These are phyloP conservation scores for Trissolcus japonicus DNA, from an alignment of 2,888 invertebrate species.

Conservation along the genomic window DNA sequence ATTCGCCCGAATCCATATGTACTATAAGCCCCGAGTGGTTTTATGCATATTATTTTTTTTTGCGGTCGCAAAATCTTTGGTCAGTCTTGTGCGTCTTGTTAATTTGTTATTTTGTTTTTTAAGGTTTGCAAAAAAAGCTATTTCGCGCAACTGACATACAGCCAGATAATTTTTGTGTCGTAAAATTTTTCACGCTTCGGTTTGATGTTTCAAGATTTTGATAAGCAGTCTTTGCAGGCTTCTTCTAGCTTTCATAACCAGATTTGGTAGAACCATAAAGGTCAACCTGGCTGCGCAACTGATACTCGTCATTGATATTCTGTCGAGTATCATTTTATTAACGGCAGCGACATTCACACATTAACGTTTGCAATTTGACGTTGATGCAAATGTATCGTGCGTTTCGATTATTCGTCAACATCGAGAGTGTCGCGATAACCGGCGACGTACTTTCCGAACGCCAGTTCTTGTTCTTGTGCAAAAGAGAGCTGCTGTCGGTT, in stretches of 20 bases:
- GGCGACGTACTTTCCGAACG: slow-evolving; percentile 27
- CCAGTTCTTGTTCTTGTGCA: slow-evolving; percentile 33
- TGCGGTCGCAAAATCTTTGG: too few species aligned
- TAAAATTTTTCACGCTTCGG: too few species aligned
- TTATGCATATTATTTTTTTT: too few species aligned
- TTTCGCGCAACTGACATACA: too few species aligned
- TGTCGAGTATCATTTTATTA: slow-evolving; percentile 20
- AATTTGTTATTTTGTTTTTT: too few species aligned
- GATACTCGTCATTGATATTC: slow-evolving; percentile 1
- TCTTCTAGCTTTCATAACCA: not conserved
- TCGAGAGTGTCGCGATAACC: slow-evolving; percentile 27
- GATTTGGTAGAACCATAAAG: not conserved
- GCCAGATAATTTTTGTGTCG: too few species aligned
- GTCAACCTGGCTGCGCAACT: not conserved
- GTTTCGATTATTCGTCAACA: slow-evolving; percentile 23
- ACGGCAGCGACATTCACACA: slow-evolving; percentile 26
- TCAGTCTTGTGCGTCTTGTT: too few species aligned
- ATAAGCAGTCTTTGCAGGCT: not conserved
- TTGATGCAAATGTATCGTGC: slow-evolving; percentile 36
- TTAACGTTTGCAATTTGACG: slow-evolving; percentile 36
- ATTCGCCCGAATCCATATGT: too few species aligned
- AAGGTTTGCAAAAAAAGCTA: too few species aligned
- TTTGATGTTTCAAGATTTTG: too few species aligned
- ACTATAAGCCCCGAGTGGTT: too few species aligned
- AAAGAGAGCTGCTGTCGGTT: slow-evolving; percentile 3